These are phyloP conservation scores for Drosophila atroscutellata DNA, from an alignment of 2,888 invertebrate species.

Conservation along the genomic window DNA sequence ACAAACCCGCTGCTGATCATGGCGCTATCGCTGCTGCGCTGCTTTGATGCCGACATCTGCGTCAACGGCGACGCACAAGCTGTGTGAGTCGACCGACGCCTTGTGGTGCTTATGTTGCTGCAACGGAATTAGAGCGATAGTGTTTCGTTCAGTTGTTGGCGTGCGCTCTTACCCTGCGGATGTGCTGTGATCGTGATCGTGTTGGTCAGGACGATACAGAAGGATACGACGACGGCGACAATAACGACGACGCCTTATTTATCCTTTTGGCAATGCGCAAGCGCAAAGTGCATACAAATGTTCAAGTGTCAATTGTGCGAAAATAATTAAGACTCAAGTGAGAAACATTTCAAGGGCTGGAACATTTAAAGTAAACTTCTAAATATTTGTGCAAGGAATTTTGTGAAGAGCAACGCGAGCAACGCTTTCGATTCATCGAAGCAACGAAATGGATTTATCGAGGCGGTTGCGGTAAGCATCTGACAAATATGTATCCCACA, in stretches of 20 bases:
- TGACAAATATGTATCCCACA: slow-evolving; percentile 68
- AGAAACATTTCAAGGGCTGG: slow-evolving; percentile 47
- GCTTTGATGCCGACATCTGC: slow-evolving; percentile 36
- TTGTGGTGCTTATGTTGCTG: slow-evolving; percentile 46
- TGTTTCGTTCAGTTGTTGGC: slow-evolving; percentile 82
- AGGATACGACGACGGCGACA: slow-evolving; percentile 21
- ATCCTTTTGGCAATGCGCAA: slow-evolving; percentile 66
- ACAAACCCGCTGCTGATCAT: slow-evolving; percentile 38
- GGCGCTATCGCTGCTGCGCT: slow-evolving; percentile 47
- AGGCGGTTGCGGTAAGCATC: slow-evolving; percentile 85
- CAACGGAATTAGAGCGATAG: slow-evolving; percentile 73
- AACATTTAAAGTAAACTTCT: slow-evolving; percentile 28
- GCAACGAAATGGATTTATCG: slow-evolving; percentile 84
- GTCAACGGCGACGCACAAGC: slow-evolving; percentile 13
- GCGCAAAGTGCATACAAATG: slow-evolving; percentile 62
- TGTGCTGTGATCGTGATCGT: slow-evolving; percentile 67
- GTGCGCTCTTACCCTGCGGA: slow-evolving; percentile 83
- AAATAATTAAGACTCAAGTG: slow-evolving; percentile 76
- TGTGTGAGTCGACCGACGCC: slow-evolving; percentile 35
- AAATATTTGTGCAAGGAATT: slow-evolving; percentile 42
- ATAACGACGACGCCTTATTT: not conserved
- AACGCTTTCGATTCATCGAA: slow-evolving; percentile 60
- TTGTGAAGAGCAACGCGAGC: slow-evolving; percentile 35
- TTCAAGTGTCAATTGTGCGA: slow-evolving; percentile 47
- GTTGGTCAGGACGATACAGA: slow-evolving; percentile 39